Percentiles rank a stretch among this genome's conserved stretches.
These are phyloP conservation scores for Drosophila pseudoobscura DNA, from an alignment of 1,140 invertebrate genomes.

Conservation along the genomic window DNA sequence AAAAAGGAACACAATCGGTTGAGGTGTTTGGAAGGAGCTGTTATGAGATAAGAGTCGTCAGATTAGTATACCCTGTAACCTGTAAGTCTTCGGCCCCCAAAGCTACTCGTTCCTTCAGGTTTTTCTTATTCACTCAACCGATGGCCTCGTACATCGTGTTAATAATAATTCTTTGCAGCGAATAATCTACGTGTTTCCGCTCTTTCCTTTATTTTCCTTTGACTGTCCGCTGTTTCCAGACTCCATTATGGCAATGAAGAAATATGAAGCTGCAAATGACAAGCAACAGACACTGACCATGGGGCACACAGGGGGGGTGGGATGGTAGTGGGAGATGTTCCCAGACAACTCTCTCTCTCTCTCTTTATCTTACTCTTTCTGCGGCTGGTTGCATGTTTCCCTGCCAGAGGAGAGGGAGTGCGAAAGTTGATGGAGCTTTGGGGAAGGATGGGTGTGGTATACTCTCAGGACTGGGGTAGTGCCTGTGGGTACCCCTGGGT, in stretches of 20 bases:
- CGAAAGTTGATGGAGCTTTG: too few species aligned
- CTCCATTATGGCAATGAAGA: slow-evolving; percentile 57
- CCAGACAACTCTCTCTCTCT: not conserved
- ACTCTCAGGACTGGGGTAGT: not conserved
- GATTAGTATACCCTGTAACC: too few species aligned
- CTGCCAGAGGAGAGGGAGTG: not conserved
- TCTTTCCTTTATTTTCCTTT: not conserved
- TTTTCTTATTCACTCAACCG: too few species aligned
- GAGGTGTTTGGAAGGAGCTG: too few species aligned
- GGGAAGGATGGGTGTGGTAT: not conserved
- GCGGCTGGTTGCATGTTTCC: slow-evolving; percentile 2
- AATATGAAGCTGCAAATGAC: slow-evolving; percentile 62
- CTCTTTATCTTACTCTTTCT: not conserved
- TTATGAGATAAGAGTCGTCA: too few species aligned
- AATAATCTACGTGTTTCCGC: not conserved
- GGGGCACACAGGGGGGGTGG: slow-evolving; percentile 1
- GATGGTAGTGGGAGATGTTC: not conserved
- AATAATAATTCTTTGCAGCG: not conserved
- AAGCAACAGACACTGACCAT: slow-evolving; percentile 21
- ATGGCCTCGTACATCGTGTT: too few species aligned
- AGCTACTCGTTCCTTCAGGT: too few species aligned
- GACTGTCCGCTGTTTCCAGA: not conserved
- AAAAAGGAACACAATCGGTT: too few species aligned
- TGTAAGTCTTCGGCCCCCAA: too few species aligned
- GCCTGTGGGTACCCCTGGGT: not conserved